These are phyloP conservation scores for Eucriotettix oculatus DNA, from an alignment of 2,888 invertebrate genomes.

Conservation along the genomic window DNA sequence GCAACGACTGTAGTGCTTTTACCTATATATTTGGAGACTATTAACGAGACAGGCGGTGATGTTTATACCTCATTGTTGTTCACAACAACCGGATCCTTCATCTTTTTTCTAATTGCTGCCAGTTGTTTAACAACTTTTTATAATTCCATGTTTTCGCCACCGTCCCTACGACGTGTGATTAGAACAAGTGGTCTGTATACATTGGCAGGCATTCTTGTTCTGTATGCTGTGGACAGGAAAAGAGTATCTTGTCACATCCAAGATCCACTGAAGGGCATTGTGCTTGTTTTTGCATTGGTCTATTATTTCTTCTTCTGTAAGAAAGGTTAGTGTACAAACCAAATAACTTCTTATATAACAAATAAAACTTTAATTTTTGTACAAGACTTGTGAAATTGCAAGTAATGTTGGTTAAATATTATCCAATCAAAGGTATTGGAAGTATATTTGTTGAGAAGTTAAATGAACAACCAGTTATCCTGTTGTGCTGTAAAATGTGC, in stretches of 20 bases:
- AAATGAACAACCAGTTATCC: too few relatives aligned
- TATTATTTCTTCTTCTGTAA: conserved; percentile 42
- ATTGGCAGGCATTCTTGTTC: conserved; percentile 28
- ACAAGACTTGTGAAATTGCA: too few relatives aligned
- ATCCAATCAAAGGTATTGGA: too few relatives aligned
- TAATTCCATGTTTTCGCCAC: too few relatives aligned
- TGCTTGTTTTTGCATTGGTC: conserved; percentile 36
- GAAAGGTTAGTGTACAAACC: conserved; percentile 29
- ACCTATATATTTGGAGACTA: conserved; percentile 32
- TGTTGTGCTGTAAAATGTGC: too few relatives aligned
- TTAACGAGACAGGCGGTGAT: conserved; percentile 21
- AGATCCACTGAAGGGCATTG: conserved; percentile 40
- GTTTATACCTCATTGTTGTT: conserved; percentile 23
- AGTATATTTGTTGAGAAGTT: too few relatives aligned
- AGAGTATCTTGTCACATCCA: conserved; percentile 41
- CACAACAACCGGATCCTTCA: conserved; percentile 2
- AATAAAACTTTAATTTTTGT: too few relatives aligned
- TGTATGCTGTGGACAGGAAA: conserved; percentile 33
- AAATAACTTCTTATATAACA: too few relatives aligned
- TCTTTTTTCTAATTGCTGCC: too few relatives aligned
- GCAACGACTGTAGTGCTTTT: conserved; percentile 31
- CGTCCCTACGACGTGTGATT: too few relatives aligned
- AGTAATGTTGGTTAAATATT: too few relatives aligned
- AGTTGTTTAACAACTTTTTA: conserved; percentile 17
- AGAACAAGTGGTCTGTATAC: conserved; percentile 17